Conservation (phyloP, 2,797 vertebrate genomes). For the Tolypeutes matacus region DNA sequence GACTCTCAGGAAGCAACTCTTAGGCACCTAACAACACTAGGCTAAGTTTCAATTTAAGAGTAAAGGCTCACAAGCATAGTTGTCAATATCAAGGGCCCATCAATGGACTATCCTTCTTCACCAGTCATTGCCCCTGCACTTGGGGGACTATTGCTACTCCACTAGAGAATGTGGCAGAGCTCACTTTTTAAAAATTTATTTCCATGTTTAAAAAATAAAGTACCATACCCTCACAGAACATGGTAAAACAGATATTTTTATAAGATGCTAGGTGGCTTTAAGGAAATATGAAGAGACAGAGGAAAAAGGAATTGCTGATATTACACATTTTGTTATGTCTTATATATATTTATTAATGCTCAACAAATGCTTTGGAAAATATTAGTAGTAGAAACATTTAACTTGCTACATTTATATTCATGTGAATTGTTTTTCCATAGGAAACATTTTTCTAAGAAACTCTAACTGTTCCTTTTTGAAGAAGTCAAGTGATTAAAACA, state of each 20-base stretch:
- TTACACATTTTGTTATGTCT: constrained; percentile 11
- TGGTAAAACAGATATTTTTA: not conserved
- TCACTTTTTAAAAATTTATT: not conserved
- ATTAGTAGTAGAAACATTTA: not conserved
- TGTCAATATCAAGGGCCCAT: no score
- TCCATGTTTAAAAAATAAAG: not conserved
- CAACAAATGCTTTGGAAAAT: not conserved
- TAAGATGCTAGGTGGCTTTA: not conserved
- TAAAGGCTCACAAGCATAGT: no score
- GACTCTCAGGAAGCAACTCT: no score
- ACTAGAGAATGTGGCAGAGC: no score
- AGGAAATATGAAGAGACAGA: not conserved
- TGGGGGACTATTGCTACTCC: no score
- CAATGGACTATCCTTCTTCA: no score
- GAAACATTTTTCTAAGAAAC: constrained; percentile 72
- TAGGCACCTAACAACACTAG: no score
- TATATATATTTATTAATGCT: not conserved
- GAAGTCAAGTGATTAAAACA: constrained; percentile 80
- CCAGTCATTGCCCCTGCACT: no score
- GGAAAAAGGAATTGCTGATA: not conserved
- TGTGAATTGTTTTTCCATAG: constrained; percentile 54
- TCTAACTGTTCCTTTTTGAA: constrained; percentile 70
- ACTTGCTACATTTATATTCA: constrained; percentile 29
- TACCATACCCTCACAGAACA: not conserved
- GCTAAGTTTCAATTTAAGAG: no score